These are phyloP conservation scores for Centrocercus urophasianus DNA, from an alignment of 2,113 vertebrate genomes.

Conservation along the genomic window DNA sequence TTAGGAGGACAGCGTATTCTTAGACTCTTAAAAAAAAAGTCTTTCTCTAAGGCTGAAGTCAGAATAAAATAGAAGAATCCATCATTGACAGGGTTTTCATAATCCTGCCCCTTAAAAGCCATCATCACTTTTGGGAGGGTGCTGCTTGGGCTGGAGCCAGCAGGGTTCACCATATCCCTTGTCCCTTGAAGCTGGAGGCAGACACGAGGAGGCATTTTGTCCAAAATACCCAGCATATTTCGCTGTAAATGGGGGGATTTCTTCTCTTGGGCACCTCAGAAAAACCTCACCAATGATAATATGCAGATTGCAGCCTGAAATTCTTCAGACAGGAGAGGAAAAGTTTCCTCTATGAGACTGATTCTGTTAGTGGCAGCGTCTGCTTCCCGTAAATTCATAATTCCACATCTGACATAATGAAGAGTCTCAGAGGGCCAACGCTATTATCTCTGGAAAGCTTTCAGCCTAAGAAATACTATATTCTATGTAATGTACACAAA, in stretches of 20 bases:
- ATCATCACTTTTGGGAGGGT: neutral
- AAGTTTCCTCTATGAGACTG: neutral
- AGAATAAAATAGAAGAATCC: neutral
- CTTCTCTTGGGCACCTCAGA: neutral
- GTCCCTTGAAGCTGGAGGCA: neutral
- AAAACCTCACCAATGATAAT: neutral
- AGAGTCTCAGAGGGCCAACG: slow-evolving; percentile 56
- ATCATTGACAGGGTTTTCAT: neutral
- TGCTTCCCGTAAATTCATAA: slow-evolving; percentile 56
- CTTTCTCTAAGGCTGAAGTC: neutral
- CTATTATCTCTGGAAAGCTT: slow-evolving; percentile 75
- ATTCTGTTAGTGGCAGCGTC: neutral
- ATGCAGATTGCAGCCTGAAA: neutral
- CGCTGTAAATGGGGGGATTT: neutral
- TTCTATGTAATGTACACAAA: slow-evolving; percentile 70
- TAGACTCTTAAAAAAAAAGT: neutral
- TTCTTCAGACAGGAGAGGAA: neutral
- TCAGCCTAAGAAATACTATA: slow-evolving; percentile 69
- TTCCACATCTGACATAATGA: slow-evolving; percentile 65
- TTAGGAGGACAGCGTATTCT: neutral
- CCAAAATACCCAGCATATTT: neutral
- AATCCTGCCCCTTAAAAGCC: neutral
- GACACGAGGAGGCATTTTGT: neutral
- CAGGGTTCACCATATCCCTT: neutral
- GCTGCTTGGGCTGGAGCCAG: neutral